Evolutionary conservation across 2,113 vertebrate species (phyloP), one percentile per base, ranked within the genome.

Genomic region (Orthonyx spaldingii): DNA sequence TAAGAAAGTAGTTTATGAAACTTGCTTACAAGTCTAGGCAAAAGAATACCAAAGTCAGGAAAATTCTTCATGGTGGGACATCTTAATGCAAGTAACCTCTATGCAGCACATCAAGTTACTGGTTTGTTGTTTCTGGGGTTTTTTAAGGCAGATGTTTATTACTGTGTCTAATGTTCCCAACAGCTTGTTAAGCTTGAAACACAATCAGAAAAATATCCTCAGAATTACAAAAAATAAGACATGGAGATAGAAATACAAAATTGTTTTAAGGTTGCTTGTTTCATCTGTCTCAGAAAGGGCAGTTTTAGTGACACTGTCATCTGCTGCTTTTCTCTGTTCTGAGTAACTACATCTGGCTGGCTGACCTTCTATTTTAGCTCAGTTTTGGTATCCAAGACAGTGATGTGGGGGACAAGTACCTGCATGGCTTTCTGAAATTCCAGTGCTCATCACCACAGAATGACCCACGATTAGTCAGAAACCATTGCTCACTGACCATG

Each of bases 111-210:
- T 78, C 18, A n/a, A 64, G 12, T 75, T 56, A 44, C 15, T 44
- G 39, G 24, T 56, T 55, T 63, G 3, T 27, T 87, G 13, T 33
- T 64, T 78, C 18, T 42, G 7, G 0, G 0, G 2, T 60, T 52
- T 30, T 92, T 65, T 55, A 32, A 75, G 11, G 26, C 18, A 59
- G n/a, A 35, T 13, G 24, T 35, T 68, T 59, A 39, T 80, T 63
- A 28, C 24, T n/a, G 11, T 52, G 27, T 13, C 16, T 57, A 55
- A 66, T 44, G 15, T n/a, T 66, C 39, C 57, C 18, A 75, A 28
- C 7, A 68, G 16, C 21, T 60, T 15, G 16, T 23, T 60, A 44
- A 74, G 10, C 49, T 88, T 61, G 47, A 89, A 88, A 72, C 28
- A 44, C 13, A 56, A 11, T 53, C 33, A 20, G 47, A 59, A 93